A percentile compares a stretch with the other conserved stretches of the same genome.
Evolutionary conservation across 2,113 vertebrate species (phyloP).

Genomic region (Chunga burmeisteri): DNA sequence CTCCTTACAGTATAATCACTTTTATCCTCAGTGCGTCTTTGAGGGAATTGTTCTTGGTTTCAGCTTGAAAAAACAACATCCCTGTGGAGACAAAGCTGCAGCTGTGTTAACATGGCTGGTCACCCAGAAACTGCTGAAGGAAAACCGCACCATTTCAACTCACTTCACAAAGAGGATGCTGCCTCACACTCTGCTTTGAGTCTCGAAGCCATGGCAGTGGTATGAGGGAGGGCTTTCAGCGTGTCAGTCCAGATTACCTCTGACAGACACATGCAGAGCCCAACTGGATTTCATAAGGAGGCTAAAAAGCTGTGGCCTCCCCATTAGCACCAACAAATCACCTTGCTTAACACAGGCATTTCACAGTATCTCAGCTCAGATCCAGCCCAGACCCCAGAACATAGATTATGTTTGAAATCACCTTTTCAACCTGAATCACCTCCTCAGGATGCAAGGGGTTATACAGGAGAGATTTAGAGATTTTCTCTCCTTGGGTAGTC

Average conservation of each 20-base stretch:
- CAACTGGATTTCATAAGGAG: not conserved
- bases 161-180: not conserved
- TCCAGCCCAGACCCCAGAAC: not conserved
- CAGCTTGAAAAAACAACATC: not conserved
- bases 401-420: not conserved
- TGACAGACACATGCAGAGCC: not conserved
- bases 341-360: rapidly evolving
- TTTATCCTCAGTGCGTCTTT: slow-evolving; percentile 19
- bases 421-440: not conserved
- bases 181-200: not conserved
- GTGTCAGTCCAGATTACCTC: not conserved
- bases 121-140: slow-evolving; percentile 23
- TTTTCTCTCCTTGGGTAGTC: not conserved
- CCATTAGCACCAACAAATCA: not conserved
- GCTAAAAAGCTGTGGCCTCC: not conserved
- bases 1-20: not conserved
- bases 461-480: not conserved
- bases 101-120: not conserved
- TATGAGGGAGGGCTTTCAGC: not conserved
- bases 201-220: not conserved
- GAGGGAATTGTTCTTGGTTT: slow-evolving; percentile 15
- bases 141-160: not conserved
- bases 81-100: slow-evolving; percentile 31
- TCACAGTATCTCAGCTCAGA: not conserved
- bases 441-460: not conserved